These are phyloP conservation scores for Spilosoma lubricipeda DNA, from an alignment of 2,888 invertebrate genomes.

Conservation along the genomic window DNA sequence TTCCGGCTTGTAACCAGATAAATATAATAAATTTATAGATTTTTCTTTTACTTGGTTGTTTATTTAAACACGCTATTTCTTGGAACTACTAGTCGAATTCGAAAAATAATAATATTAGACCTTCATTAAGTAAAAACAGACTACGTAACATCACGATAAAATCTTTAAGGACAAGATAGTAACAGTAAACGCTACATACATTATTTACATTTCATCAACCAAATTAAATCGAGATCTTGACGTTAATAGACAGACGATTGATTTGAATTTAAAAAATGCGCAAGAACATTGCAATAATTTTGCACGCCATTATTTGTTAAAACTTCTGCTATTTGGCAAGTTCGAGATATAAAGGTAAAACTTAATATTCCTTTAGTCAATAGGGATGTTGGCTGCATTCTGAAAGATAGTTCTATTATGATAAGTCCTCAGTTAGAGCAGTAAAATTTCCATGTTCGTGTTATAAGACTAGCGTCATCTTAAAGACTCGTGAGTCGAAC, in stretches of 20 bases:
- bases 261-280: conserved; percentile 14
- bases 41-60: not conserved
- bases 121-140: not conserved
- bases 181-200: not conserved
- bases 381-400: conserved; percentile 13
- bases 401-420: conserved; percentile 12
- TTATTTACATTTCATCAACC: too few species aligned
- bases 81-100: not conserved
- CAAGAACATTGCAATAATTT: conserved; percentile 11
- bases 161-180: not conserved
- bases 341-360: conserved; percentile 28
- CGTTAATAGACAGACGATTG: not conserved
- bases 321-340: conserved; percentile 35
- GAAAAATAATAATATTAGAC: not conserved
- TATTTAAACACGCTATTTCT: not conserved
- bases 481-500: conserved; percentile 71
- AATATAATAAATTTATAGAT: not conserved
- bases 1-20: conserved; percentile 84
- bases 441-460: conserved; percentile 40
- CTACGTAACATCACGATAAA: not conserved
- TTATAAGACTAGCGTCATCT: conserved; percentile 60
- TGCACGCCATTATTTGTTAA: conserved; percentile 15
- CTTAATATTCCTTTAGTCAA: conserved; percentile 27
- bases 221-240: conserved; percentile 4
- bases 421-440: conserved; percentile 34